Evolutionary conservation across 2,113 vertebrate genomes (phyloP).

Genomic region (Chaenogobius annularis): DNA sequence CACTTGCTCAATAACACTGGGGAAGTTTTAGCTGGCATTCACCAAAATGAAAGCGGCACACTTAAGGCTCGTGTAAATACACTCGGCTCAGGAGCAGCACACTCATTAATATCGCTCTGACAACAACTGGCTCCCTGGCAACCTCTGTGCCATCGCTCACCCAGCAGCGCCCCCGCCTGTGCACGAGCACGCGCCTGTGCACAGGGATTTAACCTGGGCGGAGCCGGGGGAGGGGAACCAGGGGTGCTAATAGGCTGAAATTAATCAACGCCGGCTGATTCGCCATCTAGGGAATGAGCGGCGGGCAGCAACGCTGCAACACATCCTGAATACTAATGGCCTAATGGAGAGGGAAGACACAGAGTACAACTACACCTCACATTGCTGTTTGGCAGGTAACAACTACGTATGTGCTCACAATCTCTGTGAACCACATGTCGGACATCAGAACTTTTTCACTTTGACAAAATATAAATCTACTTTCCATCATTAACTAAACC

Average conservation of each 20-base stretch:
- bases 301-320: conserved; percentile 68
- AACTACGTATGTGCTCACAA: not conserved
- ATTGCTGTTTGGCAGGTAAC: conserved; percentile 20
- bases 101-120: conserved; percentile 83
- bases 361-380: conserved; percentile 16
- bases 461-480: not conserved
- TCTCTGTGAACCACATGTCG: not conserved
- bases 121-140: conserved; percentile 79
- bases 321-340: conserved; percentile 77
- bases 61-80: conserved; percentile 16
- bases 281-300: conserved; percentile 73
- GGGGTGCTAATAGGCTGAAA: conserved; percentile 83
- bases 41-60: conserved; percentile 22
- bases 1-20: conserved; percentile 6
- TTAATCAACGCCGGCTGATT: conserved; percentile 83
- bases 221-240: conserved; percentile 67
- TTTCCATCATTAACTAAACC: not conserved
- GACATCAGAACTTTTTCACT: not conserved
- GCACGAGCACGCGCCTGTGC: conserved; percentile 56
- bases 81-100: conserved; percentile 55
- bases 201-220: conserved; percentile 81
- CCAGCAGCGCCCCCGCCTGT: conserved; percentile 60
- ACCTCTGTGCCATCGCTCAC: conserved; percentile 76
- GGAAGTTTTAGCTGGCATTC: conserved; percentile 27
- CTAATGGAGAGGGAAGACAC: conserved; percentile 30